These are phyloP conservation scores for Pseudorasbora parva DNA, from an alignment of 2,113 vertebrate genomes.

Conservation along the genomic window DNA sequence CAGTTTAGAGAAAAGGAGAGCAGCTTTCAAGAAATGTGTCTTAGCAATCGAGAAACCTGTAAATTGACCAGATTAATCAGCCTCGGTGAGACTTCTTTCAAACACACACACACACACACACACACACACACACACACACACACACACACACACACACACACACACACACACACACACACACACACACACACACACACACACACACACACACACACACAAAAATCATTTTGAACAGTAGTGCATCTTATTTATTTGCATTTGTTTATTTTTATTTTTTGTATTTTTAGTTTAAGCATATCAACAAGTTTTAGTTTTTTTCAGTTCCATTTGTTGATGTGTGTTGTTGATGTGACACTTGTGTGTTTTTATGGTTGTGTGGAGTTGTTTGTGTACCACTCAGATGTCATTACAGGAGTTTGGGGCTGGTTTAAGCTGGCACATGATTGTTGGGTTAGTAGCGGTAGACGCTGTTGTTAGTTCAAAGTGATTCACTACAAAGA, in stretches of 20 bases:
- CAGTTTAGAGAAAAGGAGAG: too few relatives aligned
- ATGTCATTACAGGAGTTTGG: neutral
- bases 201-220: too few relatives aligned
- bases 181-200: too few relatives aligned
- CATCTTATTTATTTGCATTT: neutral
- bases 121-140: too few relatives aligned
- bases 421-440: neutral
- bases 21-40: too few relatives aligned
- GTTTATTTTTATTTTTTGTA: neutral
- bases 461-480: neutral
- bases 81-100: neutral
- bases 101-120: too few relatives aligned
- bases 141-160: too few relatives aligned
- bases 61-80: neutral
- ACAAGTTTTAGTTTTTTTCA: neutral
- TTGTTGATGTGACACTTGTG: neutral
- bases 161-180: too few relatives aligned
- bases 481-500: slow-evolving; percentile 9
- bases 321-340: neutral
- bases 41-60: too few relatives aligned
- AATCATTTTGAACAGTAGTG: neutral
- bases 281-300: neutral
- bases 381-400: neutral
- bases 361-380: neutral
- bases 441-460: neutral